Percentiles rank a stretch among this genome's conserved stretches.
Conservation (phyloP, 2,888 invertebrate genomes). For the Lycophotia porphyrea region DNA sequence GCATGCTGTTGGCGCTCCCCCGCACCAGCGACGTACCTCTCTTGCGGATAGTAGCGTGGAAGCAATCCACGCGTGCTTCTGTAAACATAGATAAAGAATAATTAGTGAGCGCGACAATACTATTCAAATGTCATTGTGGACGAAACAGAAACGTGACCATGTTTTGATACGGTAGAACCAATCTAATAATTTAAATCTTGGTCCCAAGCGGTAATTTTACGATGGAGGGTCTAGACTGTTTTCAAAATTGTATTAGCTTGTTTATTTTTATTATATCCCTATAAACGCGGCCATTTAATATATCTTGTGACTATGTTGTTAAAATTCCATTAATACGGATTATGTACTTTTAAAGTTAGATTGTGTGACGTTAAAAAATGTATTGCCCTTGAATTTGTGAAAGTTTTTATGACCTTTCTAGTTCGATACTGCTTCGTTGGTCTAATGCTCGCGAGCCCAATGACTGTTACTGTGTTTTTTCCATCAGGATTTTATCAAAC, state of each 20-base stretch:
- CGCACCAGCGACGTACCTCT: too few relatives aligned
- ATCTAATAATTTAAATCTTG: not conserved
- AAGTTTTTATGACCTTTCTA: not conserved
- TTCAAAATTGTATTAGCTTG: slow-evolving; percentile 42
- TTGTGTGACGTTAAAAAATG: not conserved
- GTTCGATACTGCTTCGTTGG: not conserved
- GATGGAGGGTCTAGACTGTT: slow-evolving; percentile 49
- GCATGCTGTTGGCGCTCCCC: too few relatives aligned
- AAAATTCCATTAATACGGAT: slow-evolving; percentile 31
- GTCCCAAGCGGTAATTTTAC: slow-evolving; percentile 25
- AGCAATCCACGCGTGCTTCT: too few relatives aligned
- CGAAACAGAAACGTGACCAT: not conserved
- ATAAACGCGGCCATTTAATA: slow-evolving; percentile 9
- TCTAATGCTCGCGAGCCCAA: not conserved
- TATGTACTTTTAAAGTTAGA: slow-evolving; percentile 24
- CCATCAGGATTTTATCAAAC: not conserved
- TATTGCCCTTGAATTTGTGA: not conserved
- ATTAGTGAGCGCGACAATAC: not conserved
- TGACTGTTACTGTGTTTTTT: not conserved
- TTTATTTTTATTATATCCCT: slow-evolving; percentile 21
- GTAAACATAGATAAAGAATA: too few relatives aligned
- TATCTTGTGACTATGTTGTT: slow-evolving; percentile 1
- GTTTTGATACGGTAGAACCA: not conserved
- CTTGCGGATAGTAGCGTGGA: too few relatives aligned
- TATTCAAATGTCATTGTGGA: not conserved